phyloP scores from a whole-genome alignment of 2,888 invertebrate genomes.

The Drosophila silvestris region DNA sequence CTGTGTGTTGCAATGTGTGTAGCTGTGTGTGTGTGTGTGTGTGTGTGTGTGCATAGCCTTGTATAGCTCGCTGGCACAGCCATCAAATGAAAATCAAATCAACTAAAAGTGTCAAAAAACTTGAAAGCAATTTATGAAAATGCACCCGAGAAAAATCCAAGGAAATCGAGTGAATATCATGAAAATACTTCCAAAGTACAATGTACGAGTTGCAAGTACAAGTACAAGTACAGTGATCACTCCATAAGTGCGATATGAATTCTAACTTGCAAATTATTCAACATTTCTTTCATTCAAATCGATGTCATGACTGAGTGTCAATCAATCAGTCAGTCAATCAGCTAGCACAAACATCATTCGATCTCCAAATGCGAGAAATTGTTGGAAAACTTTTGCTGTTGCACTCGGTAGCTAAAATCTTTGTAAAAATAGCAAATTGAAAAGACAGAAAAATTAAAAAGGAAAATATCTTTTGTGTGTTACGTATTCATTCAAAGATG shows the following conservation, averaged over 20 bases:
- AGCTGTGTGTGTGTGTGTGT: neutral
- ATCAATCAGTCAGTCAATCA: no score
- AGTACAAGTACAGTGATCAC: conserved; percentile 5
- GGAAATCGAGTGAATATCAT: conserved; percentile 18
- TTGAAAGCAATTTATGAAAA: conserved; percentile 73
- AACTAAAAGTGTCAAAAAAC: conserved; percentile 68
- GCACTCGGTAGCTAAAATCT: neutral
- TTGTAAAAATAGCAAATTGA: neutral
- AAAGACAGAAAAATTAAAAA: neutral
- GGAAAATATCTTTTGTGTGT: no score
- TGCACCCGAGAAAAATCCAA: conserved; percentile 43
- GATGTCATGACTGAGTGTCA: neutral
- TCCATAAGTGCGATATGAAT: neutral
- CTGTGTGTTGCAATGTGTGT: neutral
- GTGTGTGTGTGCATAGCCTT: conserved; percentile 21
- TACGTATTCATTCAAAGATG: neutral
- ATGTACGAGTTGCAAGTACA: neutral
- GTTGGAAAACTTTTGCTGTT: neutral
- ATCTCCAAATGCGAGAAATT: neutral
- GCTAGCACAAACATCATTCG: neutral
- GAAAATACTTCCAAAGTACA: neutral
- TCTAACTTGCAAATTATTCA: neutral
- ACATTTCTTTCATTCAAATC: neutral
- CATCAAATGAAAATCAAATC: conserved; percentile 62
- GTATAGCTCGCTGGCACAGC: conserved; percentile 21